Conservation (phyloP, 2,888 invertebrate genomes). For the Zelleria hepariella region DNA sequence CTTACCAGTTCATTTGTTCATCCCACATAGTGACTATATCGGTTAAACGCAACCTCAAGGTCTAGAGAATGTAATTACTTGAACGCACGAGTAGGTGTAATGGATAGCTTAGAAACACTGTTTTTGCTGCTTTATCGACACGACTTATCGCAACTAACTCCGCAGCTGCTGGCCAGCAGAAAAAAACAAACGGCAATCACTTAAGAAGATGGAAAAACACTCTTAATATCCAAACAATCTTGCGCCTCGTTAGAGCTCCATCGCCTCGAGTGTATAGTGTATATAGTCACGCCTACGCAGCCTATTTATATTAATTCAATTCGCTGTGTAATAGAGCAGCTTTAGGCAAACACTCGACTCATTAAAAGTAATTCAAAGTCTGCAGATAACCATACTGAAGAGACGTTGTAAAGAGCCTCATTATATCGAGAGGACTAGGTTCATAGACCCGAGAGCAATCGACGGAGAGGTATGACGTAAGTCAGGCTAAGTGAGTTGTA, state of each 20-base stretch:
- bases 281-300: neutral
- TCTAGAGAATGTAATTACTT: neutral
- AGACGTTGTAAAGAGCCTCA: conserved; percentile 41
- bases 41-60: neutral
- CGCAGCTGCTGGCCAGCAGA: neutral
- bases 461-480: conserved; percentile 41
- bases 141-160: neutral
- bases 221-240: neutral
- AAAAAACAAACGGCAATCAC: neutral
- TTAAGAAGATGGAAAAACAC: neutral
- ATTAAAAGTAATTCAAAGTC: conserved; percentile 42
- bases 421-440: conserved; percentile 41
- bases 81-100: neutral
- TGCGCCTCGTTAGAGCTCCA: neutral
- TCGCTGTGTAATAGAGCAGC: neutral
- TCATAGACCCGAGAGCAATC: conserved; percentile 27
- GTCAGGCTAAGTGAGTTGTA: conserved; percentile 9
- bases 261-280: neutral
- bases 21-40: neutral
- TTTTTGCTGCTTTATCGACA: neutral
- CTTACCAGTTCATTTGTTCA: neutral
- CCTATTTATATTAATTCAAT: conserved; percentile 1
- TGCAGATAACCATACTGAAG: conserved; percentile 36
- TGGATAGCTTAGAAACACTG: neutral
- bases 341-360: conserved; percentile 26